Conservation (phyloP, 2,797 vertebrate genomes). For the Pachyuromys duprasi region DNA sequence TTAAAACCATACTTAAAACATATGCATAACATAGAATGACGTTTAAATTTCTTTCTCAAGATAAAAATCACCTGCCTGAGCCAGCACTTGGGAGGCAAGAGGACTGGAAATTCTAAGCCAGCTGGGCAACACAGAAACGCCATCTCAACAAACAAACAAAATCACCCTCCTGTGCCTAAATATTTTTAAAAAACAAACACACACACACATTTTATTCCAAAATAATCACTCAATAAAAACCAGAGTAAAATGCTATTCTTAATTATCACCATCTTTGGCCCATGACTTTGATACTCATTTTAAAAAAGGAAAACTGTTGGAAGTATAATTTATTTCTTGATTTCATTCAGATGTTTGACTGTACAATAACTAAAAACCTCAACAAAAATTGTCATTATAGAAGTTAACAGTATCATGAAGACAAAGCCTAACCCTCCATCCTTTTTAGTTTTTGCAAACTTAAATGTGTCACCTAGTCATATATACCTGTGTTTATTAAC, state of each 20-base stretch:
- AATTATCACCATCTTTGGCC: slow-evolving; percentile 23
- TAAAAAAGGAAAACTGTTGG: neutral
- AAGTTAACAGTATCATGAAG: neutral
- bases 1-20: slow-evolving; percentile 52
- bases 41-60: slow-evolving; percentile 14
- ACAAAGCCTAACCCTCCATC: neutral
- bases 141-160: neutral
- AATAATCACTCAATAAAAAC: slow-evolving; percentile 54
- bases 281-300: neutral
- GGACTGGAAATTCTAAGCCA: neutral
- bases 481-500: slow-evolving; percentile 37
- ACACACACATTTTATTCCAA: slow-evolving; percentile 19
- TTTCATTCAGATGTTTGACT: slow-evolving; percentile 19
- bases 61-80: slow-evolving; percentile 38
- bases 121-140: neutral
- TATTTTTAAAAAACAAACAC: neutral
- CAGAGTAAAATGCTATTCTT: slow-evolving; percentile 29
- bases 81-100: neutral
- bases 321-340: slow-evolving; percentile 57
- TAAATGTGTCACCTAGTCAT: slow-evolving; percentile 33
- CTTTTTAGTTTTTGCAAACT: slow-evolving; percentile 16
- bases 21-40: slow-evolving; percentile 43
- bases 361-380: slow-evolving; percentile 21
- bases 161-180: neutral
- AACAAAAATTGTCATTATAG: neutral